phyloP scores from a whole-genome alignment of 2,888 invertebrate genomes.

The Ischnura elegans region DNA sequence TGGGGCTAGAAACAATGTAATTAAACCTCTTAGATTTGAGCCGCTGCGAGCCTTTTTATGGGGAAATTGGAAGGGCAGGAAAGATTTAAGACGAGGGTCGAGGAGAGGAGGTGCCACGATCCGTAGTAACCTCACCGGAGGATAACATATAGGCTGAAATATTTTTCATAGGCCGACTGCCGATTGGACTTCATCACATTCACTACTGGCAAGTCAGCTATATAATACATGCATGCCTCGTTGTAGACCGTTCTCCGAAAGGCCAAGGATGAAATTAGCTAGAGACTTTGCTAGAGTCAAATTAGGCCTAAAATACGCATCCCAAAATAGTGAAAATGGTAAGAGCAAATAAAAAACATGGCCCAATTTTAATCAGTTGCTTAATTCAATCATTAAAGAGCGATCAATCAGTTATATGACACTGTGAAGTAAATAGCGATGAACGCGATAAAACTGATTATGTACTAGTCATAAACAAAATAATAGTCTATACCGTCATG shows the following conservation, averaged over 20 bases:
- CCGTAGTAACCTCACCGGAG: background rate
- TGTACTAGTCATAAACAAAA: too few relatives aligned
- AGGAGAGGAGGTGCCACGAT: background rate
- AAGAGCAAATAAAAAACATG: background rate
- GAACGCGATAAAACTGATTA: too few relatives aligned
- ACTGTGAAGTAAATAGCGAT: background rate
- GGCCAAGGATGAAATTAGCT: background rate
- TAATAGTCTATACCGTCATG: too few relatives aligned
- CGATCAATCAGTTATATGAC: background rate
- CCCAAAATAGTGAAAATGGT: background rate
- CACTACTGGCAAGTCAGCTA: background rate
- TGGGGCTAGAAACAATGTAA: constrained; percentile 44
- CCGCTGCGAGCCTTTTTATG: background rate
- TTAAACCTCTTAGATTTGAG: constrained; percentile 47
- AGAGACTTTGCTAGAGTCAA: background rate
- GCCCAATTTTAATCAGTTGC: background rate
- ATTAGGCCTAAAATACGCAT: background rate
- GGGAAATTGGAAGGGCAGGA: constrained; percentile 18
- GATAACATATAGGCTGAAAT: background rate
- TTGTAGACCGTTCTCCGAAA: background rate
- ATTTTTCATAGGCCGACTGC: background rate
- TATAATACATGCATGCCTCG: background rate
- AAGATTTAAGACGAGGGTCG: constrained; percentile 5
- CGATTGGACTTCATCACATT: background rate
- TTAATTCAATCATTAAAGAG: background rate